phyloP scores from a whole-genome alignment of 2,797 vertebrate species.

The Hozukius guyotensis region DNA sequence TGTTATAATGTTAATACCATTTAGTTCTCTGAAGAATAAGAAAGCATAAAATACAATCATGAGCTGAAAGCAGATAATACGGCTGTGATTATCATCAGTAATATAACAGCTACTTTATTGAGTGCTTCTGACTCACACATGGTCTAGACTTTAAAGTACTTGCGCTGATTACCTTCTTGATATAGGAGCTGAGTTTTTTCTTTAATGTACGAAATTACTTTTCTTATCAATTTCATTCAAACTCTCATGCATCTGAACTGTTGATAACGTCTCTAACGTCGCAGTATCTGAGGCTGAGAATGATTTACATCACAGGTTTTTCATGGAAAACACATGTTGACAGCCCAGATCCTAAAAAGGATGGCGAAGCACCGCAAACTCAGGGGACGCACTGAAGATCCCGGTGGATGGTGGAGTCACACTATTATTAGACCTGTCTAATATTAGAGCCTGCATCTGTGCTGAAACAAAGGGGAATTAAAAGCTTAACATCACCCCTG shows the following conservation, averaged over 20 bases:
- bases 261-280: neutral
- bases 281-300: neutral
- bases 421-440: slow-evolving; percentile 60
- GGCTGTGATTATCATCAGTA: slow-evolving; percentile 18
- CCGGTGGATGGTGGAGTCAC: slow-evolving; percentile 23
- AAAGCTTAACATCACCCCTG: slow-evolving; percentile 48
- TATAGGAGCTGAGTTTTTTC: neutral
- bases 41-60: slow-evolving; percentile 10
- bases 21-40: slow-evolving; percentile 3
- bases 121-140: slow-evolving; percentile 21
- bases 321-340: slow-evolving; percentile 39
- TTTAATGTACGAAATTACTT: neutral
- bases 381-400: slow-evolving; percentile 36
- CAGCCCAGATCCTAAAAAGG: slow-evolving; percentile 17
- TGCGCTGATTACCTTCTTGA: slow-evolving; percentile 21
- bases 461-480: slow-evolving; percentile 59
- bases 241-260: neutral
- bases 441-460: slow-evolving; percentile 59
- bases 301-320: neutral
- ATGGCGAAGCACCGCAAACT: slow-evolving; percentile 18
- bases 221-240: neutral
- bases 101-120: slow-evolving; percentile 9
- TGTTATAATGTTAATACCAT: neutral
- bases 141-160: neutral
- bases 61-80: neutral